Base-by-base conservation (phyloP, 2,113 vertebrate genomes). In the Nothoprocta perdicaria region DNA sequence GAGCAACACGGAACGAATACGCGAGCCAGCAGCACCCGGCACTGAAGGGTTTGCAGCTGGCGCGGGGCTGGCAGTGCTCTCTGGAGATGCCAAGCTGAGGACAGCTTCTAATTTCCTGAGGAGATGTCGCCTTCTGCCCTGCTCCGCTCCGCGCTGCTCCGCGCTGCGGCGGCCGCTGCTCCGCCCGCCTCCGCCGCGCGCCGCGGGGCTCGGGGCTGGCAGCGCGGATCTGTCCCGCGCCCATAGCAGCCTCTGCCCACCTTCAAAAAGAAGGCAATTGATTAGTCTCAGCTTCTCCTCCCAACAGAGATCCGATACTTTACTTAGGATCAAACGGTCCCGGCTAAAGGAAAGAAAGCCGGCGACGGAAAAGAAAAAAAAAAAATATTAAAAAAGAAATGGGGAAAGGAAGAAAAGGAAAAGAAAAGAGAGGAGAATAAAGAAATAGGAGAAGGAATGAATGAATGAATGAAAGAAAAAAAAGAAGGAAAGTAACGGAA, bases 261-360 rank as follows among this genome's bases (percentile, higher is more conserved):
- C 96, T 95, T 97, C 97, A 96, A 92, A 96, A 94, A 84, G 46
- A 83, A 96, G 93, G 93, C 92, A 97, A 97, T 97, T 97, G 97
- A 98, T 98, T 98, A 97, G 97, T 97, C 97, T 97, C 97, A 97
- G 97, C 95, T 96, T 97, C 94, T 96, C 84, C 73, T 92, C 90
- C 91, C 96, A 95, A 93, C 91, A 92, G 97, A 97, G 97, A 97
- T 95, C 84, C 40, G 95, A 97, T 96, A 89, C 85, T 89, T 97
- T 97, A 88, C 84, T 91, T 75, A 80, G 95, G 96, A 97, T 97
- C 97, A 97, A 97, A 97, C 53, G 66, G 62, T 77, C 48, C 79
- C 48, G 78, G 76, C 66, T 88, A 90, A 95, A 96, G 83, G 46
- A 90, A 95, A 96, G 83, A 46, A 79, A 43, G 38, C 29, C 50